phyloP scores from a whole-genome alignment of 2,888 invertebrate species.

The Fragum sueziense region DNA sequence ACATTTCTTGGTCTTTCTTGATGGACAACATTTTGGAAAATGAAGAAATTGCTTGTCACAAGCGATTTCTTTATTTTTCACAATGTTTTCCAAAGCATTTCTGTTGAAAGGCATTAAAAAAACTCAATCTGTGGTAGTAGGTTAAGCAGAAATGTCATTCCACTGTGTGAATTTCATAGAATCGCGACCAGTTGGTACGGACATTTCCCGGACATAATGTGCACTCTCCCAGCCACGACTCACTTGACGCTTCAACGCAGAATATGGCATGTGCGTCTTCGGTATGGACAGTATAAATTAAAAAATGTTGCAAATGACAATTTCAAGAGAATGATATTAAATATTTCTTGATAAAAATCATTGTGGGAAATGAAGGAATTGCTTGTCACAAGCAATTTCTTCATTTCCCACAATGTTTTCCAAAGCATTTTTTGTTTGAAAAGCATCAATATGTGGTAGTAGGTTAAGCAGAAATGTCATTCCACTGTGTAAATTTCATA shows the following conservation, averaged over 20 bases:
- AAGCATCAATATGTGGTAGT: too few relatives aligned
- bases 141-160: conserved; percentile 77
- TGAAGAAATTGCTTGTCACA: too few relatives aligned
- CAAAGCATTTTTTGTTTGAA: too few relatives aligned
- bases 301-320: too few relatives aligned
- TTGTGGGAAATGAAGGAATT: neutral
- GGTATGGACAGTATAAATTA: conserved; percentile 69
- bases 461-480: conserved; percentile 75
- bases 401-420: neutral
- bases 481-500: conserved; percentile 77
- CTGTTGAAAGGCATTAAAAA: too few relatives aligned
- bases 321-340: too few relatives aligned
- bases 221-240: conserved; percentile 75
- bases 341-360: too few relatives aligned
- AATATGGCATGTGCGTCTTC: conserved; percentile 79
- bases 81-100: too few relatives aligned
- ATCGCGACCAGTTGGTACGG: conserved; percentile 76
- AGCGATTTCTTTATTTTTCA: too few relatives aligned
- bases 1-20: too few relatives aligned
- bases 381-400: neutral
- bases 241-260: conserved; percentile 73
- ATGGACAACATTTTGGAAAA: too few relatives aligned
- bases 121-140: neutral
- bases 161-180: conserved; percentile 75
- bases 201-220: conserved; percentile 67